A percentile compares a stretch with the other conserved stretches of the same genome.
phyloP scores from a whole-genome alignment of 2,888 invertebrate genomes.

The Phania funesta region DNA sequence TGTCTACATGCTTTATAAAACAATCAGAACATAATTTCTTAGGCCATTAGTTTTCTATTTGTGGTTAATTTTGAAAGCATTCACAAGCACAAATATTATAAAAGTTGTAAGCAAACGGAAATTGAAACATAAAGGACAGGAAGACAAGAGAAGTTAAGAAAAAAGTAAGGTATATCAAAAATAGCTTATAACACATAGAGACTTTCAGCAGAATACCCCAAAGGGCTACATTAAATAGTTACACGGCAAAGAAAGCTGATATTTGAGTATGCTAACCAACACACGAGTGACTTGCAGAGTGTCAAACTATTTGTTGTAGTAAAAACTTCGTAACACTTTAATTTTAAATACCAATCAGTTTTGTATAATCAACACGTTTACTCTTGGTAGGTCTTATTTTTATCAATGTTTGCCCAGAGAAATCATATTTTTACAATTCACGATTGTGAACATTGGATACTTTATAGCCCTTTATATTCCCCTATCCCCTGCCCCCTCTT shows the following conservation, averaged over 20 bases:
- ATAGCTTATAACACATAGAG: slow-evolving; percentile 1
- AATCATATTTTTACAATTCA: too few species aligned
- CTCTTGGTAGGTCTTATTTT: too few species aligned
- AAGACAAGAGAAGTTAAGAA: background rate
- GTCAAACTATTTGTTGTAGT: background rate
- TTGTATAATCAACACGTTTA: too few species aligned
- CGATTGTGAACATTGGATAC: too few species aligned
- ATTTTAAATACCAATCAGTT: too few species aligned
- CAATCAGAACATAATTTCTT: slow-evolving; percentile 70
- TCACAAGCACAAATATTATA: slow-evolving; percentile 77
- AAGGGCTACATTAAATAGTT: background rate
- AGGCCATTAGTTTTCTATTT: slow-evolving; percentile 80
- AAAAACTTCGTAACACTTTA: too few species aligned
- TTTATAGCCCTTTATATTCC: too few species aligned
- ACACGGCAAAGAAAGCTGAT: background rate
- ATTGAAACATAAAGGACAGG: slow-evolving; percentile 69
- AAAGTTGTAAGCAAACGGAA: slow-evolving; percentile 75
- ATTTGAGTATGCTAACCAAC: background rate
- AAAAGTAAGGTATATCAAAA: background rate
- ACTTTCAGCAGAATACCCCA: background rate
- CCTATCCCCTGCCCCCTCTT: too few species aligned
- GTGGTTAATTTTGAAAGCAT: slow-evolving; percentile 75
- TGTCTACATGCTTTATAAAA: background rate
- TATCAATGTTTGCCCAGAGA: too few species aligned
- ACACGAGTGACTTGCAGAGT: background rate